Percentiles rank a stretch among this genome's conserved stretches.
phyloP scores from a whole-genome alignment of 2,888 invertebrate genomes.

The Drosophila putrida region DNA sequence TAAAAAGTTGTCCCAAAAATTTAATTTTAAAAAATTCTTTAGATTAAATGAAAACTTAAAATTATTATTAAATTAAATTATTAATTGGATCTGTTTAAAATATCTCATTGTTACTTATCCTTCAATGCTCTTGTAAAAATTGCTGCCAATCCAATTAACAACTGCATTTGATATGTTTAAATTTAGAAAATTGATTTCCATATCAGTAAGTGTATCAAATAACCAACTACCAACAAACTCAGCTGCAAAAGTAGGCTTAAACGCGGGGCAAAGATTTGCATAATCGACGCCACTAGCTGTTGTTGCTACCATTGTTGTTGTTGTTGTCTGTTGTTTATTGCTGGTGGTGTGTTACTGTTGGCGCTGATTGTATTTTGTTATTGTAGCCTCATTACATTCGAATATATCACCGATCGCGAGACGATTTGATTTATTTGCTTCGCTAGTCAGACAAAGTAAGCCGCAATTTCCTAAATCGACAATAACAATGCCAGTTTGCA shows the following conservation, averaged over 20 bases:
- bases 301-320: conserved; percentile 18
- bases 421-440: conserved; percentile 77
- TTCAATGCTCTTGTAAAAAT: no score
- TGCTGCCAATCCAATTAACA: no score
- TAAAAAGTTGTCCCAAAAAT: no score
- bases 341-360: conserved; percentile 33
- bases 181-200: no score
- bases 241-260: conserved; percentile 28
- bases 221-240: conserved; percentile 15
- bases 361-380: conserved; percentile 56
- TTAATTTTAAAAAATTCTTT: no score
- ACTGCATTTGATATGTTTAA: no score
- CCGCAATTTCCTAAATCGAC: conserved; percentile 75
- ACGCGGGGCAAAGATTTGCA: conserved; percentile 64
- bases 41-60: no score
- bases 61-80: no score
- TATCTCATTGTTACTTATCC: no score
- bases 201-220: conserved; percentile 23
- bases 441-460: conserved; percentile 66
- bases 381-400: conserved; percentile 74
- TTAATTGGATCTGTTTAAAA: no score
- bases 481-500: conserved; percentile 35
- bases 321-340: not conserved
- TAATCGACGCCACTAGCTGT: conserved; percentile 58
- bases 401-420: conserved; percentile 73